Base-by-base conservation (phyloP, 2,888 invertebrate species). In the Cordilura impudica region DNA sequence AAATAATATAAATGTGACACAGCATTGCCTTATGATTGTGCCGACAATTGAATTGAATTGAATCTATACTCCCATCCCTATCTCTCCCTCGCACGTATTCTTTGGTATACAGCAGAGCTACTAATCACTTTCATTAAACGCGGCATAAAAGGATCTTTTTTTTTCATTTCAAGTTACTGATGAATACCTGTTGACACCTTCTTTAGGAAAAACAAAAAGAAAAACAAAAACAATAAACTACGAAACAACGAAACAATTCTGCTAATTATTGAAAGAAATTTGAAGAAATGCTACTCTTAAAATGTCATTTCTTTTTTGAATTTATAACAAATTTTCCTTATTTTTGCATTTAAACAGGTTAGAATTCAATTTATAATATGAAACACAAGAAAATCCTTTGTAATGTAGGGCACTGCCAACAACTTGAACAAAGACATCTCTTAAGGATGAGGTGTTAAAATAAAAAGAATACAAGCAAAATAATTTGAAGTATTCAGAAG, bases 171-270 rank as follows among this genome's bases (percentile, higher is more conserved):
- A 61, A 39, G 0, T 70, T 81, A 81, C 83, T 86, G 85, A 85
- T 83, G 82, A 83, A 84, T 84, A 86, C 86, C 84, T 86, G 86
- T 85, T 86, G 85, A 85, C 86, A 86, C 86, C 86, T 85, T 82
- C 76, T n/a, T n/a, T n/a, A n/a, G n/a, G n/a, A n/a, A n/a, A n/a
- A n/a, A n/a, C n/a, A n/a, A n/a, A n/a, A n/a, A n/a, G 71, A 81
- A 80, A 65, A 5, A 35, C 31, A 35, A 19, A 19, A 29, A 45
- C 39, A 26, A 6, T 6, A 53, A 45, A 77, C 60, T 16, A 77
- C 65, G 29, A 49, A 39, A 8, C 16, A 63, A 29, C 82, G 79
- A 82, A 83, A 86, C 84, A 86, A 86, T 84, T 84, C 85, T 63
- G 83, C 83, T 81, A 85, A 86, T 86, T 86, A 82, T 84, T 82